phyloP scores from a whole-genome alignment of 2,797 vertebrate genomes.

The Darevskia nairensis region DNA sequence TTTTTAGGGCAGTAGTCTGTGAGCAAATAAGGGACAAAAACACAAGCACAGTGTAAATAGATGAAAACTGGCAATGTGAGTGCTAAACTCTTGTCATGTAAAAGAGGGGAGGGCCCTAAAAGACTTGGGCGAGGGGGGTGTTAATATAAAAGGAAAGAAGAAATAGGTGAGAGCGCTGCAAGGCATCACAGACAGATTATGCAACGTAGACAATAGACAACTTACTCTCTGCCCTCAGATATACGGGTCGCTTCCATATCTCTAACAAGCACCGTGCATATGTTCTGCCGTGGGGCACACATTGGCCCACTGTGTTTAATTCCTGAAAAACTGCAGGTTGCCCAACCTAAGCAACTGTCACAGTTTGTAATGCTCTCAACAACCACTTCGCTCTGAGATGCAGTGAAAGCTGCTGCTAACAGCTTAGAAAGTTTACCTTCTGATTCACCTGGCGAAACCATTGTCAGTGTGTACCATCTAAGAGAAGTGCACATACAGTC shows the following conservation, averaged over 20 bases:
- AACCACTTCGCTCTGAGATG: constrained; percentile 33
- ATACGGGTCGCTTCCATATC: background rate
- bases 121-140: background rate
- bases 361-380: constrained; percentile 43
- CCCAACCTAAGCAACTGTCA: constrained; percentile 44
- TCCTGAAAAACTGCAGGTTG: background rate
- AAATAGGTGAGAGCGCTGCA: background rate
- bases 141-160: constrained; percentile 40
- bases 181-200: background rate
- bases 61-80: constrained; percentile 24
- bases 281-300: background rate
- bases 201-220: background rate
- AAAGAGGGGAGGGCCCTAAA: background rate
- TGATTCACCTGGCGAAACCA: background rate
- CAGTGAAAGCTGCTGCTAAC: rapidly evolving
- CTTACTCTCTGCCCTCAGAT: background rate
- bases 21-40: constrained; percentile 33
- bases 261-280: background rate
- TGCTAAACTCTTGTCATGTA: constrained; percentile 42
- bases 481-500: background rate
- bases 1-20: constrained; percentile 22
- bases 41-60: constrained; percentile 56
- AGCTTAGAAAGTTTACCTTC: background rate
- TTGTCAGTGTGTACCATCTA: background rate
- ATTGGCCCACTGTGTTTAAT: background rate